Evolutionary conservation across 2,888 invertebrate species (phyloP).

Genomic region (Cephalotes varians): DNA sequence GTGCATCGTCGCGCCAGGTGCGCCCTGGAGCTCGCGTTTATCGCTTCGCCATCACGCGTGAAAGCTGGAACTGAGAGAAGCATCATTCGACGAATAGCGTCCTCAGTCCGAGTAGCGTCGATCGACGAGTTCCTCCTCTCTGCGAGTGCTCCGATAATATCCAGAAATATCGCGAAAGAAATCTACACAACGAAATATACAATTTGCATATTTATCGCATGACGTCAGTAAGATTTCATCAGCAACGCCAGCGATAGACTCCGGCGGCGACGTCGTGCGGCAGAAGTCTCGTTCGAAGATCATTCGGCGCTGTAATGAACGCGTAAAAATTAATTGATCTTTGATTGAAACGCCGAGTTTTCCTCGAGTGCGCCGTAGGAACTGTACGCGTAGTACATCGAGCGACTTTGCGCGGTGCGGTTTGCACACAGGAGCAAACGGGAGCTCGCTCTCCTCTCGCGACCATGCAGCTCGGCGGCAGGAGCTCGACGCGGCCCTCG

Average conservation of each 20-base stretch:
- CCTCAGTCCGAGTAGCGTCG: constrained; percentile 2
- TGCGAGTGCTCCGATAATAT: background rate
- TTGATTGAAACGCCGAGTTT: background rate
- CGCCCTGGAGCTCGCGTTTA: background rate
- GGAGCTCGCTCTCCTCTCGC: background rate
- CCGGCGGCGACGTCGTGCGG: background rate
- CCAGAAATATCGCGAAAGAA: background rate
- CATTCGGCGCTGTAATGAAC: background rate
- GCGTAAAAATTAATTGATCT: constrained; percentile 3
- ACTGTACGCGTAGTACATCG: background rate
- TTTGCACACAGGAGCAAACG: background rate
- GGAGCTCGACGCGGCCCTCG: constrained; percentile 19
- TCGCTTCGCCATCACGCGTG: constrained; percentile 9
- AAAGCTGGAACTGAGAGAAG: background rate
- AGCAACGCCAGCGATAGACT: constrained; percentile 9
- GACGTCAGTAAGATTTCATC: constrained; percentile 17
- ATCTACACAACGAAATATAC: background rate
- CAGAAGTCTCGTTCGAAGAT: background rate
- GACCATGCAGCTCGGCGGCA: constrained; percentile 51
- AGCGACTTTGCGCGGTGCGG: background rate
- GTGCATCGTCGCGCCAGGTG: constrained; percentile 65
- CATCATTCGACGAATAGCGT: background rate
- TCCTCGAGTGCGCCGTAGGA: background rate
- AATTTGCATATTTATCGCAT: background rate
- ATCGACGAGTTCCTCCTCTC: background rate